phyloP scores from a whole-genome alignment of 1,140 invertebrate genomes.

The Eurosta solidaginis region DNA sequence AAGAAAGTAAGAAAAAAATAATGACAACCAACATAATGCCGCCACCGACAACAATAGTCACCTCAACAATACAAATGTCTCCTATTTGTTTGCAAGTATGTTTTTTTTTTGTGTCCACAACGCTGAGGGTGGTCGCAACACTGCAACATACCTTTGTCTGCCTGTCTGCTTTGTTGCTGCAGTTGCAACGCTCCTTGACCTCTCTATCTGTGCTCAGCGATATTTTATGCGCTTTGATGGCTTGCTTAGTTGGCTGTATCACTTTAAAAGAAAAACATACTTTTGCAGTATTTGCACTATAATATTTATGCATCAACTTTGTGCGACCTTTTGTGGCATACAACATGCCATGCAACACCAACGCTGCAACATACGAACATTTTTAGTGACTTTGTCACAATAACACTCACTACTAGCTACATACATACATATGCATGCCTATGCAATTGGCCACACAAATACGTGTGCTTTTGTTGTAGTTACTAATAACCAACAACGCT shows the following conservation, averaged over 20 bases:
- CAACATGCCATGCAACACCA: background rate
- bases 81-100: background rate
- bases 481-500: background rate
- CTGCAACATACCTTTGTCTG: background rate
- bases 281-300: background rate
- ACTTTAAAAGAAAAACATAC: background rate
- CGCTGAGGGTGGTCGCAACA: slow-evolving; percentile 9
- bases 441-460: background rate
- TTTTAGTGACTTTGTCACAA: background rate
- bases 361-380: background rate
- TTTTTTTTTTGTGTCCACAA: background rate
- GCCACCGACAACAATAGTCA: background rate
- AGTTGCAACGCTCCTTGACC: slow-evolving; percentile 1
- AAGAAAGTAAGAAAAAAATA: background rate
- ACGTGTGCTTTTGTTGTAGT: background rate
- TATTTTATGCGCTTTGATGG: slow-evolving; percentile 12
- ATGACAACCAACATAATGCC: no score
- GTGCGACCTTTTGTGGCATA: slow-evolving; percentile 20
- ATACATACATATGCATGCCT: background rate
- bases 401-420: background rate
- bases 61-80: slow-evolving; percentile 9
- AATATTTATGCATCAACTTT: background rate
- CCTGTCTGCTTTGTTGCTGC: background rate
- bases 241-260: background rate
- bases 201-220: slow-evolving; percentile 8